A percentile compares a stretch with the other conserved stretches of the same genome.
Evolutionary conservation across 2,113 vertebrate genomes (phyloP).

Genomic region (Cyphomyrus discorhynchus): DNA sequence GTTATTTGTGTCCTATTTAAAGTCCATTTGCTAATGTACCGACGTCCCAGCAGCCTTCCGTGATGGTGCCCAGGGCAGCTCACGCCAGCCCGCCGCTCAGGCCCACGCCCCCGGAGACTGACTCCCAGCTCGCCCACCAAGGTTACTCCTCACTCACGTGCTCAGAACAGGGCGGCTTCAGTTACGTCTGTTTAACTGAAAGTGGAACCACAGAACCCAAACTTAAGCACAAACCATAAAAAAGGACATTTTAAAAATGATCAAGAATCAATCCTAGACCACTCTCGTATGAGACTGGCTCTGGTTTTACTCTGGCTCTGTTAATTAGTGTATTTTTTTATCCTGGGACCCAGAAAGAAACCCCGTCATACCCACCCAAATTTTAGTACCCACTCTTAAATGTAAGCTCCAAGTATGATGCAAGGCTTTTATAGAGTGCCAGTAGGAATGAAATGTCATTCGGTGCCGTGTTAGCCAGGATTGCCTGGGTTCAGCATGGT

Average conservation of each 20-base stretch:
- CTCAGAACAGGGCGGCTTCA: background rate
- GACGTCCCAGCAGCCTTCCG: background rate
- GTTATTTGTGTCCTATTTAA: slow-evolving; percentile 9
- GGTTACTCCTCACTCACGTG: background rate
- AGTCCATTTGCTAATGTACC: background rate
- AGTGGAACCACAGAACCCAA: background rate
- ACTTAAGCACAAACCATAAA: background rate
- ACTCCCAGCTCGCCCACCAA: background rate
- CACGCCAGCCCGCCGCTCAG: background rate
- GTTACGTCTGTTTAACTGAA: background rate
- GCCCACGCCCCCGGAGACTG: background rate
- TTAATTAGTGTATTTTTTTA: background rate
- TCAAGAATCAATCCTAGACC: background rate
- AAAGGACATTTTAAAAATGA: background rate
- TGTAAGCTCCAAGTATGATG: background rate
- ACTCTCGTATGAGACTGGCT: background rate
- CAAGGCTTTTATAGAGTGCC: background rate
- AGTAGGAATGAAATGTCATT: background rate
- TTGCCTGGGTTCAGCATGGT: background rate
- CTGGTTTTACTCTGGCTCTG: background rate
- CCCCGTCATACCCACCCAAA: background rate
- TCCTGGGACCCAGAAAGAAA: background rate
- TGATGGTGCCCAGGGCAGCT: background rate
- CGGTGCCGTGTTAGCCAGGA: background rate
- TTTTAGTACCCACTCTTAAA: background rate